phyloP scores from a whole-genome alignment of 2,888 invertebrate genomes.

The Lottia gigantea region DNA sequence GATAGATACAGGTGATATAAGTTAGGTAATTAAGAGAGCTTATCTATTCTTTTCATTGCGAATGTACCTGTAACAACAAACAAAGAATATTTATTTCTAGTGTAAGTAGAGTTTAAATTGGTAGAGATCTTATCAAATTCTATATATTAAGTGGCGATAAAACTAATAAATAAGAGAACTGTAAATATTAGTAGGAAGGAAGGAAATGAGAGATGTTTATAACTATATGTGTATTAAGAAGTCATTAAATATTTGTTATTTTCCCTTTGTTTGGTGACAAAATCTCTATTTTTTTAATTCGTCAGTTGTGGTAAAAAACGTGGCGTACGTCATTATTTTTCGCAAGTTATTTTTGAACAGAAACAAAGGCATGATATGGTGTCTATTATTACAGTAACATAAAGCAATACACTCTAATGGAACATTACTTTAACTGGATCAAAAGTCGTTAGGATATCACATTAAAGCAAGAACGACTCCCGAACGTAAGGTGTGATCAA shows the following conservation, averaged over 20 bases:
- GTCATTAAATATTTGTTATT: conserved; percentile 5
- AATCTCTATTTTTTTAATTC: neutral
- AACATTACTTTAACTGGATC: conserved; percentile 4
- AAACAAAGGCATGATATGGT: neutral
- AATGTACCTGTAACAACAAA: no score
- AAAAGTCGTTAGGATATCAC: conserved; percentile 9
- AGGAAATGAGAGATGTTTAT: no score
- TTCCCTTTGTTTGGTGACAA: neutral
- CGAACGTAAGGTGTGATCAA: conserved; percentile 18
- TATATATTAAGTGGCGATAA: no score
- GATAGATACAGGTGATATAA: no score
- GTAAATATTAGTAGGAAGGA: no score
- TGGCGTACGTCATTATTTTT: neutral
- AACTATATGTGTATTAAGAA: neutral
- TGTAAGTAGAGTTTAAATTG: no score
- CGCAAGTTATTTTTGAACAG: neutral
- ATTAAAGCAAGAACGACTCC: conserved; percentile 21
- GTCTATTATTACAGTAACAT: neutral
- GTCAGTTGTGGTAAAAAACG: neutral
- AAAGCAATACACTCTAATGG: conserved; percentile 8
- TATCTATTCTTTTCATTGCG: no score
- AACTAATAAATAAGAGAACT: no score
- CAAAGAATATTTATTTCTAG: no score
- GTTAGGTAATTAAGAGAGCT: no score
- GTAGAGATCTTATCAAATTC: no score